A percentile compares a stretch with the other conserved stretches of the same genome.
These are phyloP conservation scores for Caenorhabditis zanzibari DNA, from an alignment of 2,888 invertebrate genomes.

Conservation along the genomic window DNA sequence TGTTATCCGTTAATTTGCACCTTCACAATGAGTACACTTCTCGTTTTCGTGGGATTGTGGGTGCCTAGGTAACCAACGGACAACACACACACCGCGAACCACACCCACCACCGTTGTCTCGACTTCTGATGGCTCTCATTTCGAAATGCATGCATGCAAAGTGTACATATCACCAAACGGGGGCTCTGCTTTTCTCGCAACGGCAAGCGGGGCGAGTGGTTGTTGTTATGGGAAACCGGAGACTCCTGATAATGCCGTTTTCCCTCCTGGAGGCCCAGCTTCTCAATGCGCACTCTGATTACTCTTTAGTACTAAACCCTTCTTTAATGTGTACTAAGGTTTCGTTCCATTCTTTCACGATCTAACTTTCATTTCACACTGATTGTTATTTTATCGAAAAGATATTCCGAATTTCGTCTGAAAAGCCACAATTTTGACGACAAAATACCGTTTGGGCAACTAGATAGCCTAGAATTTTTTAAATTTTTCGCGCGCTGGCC, in stretches of 20 bases:
- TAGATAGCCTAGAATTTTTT: no score
- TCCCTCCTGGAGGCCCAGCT: background rate
- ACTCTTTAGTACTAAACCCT: constrained; percentile 18
- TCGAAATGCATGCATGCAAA: background rate
- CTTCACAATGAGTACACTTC: constrained; percentile 20
- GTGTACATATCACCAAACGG: constrained; percentile 51
- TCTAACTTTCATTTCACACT: background rate
- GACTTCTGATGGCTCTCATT: constrained; percentile 27
- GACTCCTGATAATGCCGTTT: constrained; percentile 38
- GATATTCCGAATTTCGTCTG: no score
- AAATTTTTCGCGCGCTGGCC: no score
- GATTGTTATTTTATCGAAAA: no score
- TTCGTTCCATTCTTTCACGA: background rate
- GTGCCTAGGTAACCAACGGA: constrained; percentile 53
- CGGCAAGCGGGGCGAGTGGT: constrained; percentile 28
- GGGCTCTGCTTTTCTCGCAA: constrained; percentile 31
- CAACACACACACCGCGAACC: constrained; percentile 37
- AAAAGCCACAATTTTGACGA: no score
- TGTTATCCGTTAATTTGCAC: constrained; percentile 15
- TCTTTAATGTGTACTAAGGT: no score
- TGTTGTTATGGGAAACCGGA: constrained; percentile 57
- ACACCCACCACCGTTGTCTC: constrained; percentile 49
- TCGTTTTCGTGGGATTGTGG: constrained; percentile 32
- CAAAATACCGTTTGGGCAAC: no score
- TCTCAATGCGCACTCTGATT: constrained; percentile 28